A percentile compares a stretch with the other conserved stretches of the same genome.
phyloP scores from a whole-genome alignment of 2,888 invertebrate species.

The Sphinx pinastri region DNA sequence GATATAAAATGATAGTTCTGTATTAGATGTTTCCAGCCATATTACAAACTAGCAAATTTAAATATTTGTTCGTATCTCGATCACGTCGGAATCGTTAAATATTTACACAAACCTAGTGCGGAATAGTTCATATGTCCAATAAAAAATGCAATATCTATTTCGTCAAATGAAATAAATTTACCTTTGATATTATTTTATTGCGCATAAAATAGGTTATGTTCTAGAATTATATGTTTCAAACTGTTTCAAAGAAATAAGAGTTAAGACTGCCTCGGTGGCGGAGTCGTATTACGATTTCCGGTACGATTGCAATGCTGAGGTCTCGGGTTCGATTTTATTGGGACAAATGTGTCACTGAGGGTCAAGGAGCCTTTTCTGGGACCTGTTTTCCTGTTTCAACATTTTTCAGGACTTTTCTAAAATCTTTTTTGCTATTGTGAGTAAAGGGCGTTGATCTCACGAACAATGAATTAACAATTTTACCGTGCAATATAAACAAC shows the following conservation, averaged over 20 bases:
- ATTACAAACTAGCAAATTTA: constrained; percentile 7
- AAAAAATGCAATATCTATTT: not conserved
- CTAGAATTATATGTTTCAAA: too few relatives aligned
- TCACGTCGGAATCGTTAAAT: not conserved
- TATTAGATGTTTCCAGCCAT: not conserved
- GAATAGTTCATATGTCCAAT: not conserved
- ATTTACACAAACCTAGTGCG: not conserved
- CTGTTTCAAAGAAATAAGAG: too few relatives aligned
- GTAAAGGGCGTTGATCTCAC: constrained; percentile 13
- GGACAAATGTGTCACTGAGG: constrained; percentile 49
- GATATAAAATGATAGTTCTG: too few relatives aligned
- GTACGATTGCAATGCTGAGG: too few relatives aligned
- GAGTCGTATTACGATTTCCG: too few relatives aligned
- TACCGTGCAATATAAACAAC: not conserved
- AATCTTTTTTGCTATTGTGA: constrained; percentile 8
- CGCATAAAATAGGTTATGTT: too few relatives aligned
- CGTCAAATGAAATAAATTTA: not conserved
- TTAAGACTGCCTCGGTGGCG: too few relatives aligned
- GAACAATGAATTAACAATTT: constrained; percentile 14
- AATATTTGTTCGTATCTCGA: constrained; percentile 4
- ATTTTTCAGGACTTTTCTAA: constrained; percentile 16
- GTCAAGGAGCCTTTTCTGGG: constrained; percentile 17
- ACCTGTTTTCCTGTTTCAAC: constrained; percentile 24
- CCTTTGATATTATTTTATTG: too few relatives aligned
- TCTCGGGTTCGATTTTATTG: constrained; percentile 41